Base-by-base conservation (phyloP, 2,797 vertebrate species). In the Amniataba percoides region DNA sequence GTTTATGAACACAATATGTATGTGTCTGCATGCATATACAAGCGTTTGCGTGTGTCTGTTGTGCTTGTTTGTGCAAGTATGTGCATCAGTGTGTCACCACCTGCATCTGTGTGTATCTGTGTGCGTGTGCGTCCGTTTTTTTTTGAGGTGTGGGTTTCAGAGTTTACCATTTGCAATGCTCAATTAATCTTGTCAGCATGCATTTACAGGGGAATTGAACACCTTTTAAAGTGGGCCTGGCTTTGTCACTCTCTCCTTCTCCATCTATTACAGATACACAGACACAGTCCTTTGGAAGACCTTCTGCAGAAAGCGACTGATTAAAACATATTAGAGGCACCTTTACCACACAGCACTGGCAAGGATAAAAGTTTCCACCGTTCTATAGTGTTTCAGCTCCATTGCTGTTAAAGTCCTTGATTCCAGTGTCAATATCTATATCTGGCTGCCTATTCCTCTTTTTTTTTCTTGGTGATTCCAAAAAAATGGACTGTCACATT, bases 111-210 rank as follows among this genome's bases (percentile, higher is more conserved):
- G 74, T 71, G 75, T 53, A 21, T 73, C 14, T 48, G 61, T 40
- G 66, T 84, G 74, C 53, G 25, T 42, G 61, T 57, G 43, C 15
- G 46, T 80, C 36, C 2, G 21, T 49, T 89, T 82, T 89, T 82
- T 78, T 71, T 77, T 66, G 78, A 85, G 82, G 81, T 81, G 79
- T 85, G 79, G 81, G 83, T 90, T 95, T 95, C 94, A 94, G 89
- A 93, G 94, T 94, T 95, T 93, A 93, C 94, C 89, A 85, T 93
- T 95, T 88, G 88, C 83, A 82, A 95, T 91, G 96, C 95, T 96
- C 96, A 93, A 96, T 96, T 97, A 96, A 96, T 96, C 95, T 94
- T 78, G 86, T 94, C 95, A 94, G 92, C 89, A 85, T 92, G 93
- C 93, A 95, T 96, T 96, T 93, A 94, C 62, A 80, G 91, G 87